Evolutionary conservation across 2,797 vertebrate species (phyloP).

Genomic region (Carduelis carduelis): DNA sequence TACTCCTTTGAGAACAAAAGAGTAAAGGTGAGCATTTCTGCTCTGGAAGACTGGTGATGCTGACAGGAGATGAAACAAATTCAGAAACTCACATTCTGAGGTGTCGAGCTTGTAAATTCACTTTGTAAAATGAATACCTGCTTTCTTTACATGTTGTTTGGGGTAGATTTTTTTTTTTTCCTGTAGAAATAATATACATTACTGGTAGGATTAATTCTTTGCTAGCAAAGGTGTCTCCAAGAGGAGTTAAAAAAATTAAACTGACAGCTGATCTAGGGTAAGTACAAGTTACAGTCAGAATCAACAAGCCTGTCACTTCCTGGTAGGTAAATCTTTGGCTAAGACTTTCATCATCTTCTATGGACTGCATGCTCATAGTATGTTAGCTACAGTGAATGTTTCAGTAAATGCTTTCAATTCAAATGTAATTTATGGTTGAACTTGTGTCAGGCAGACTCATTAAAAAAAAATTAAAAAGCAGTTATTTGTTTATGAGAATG

Average conservation of each 20-base stretch:
- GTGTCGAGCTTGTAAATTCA: not conserved
- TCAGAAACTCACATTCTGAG: not conserved
- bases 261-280: constrained; percentile 89
- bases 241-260: constrained; percentile 80
- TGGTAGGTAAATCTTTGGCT: constrained; percentile 82
- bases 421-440: not conserved
- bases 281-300: constrained; percentile 86
- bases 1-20: not conserved
- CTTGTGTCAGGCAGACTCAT: constrained; percentile 32
- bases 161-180: constrained; percentile 29
- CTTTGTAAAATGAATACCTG: constrained; percentile 10
- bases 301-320: constrained; percentile 79
- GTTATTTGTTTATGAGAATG: not conserved
- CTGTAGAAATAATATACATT: constrained; percentile 59
- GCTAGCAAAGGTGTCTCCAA: constrained; percentile 76
- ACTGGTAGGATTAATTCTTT: constrained; percentile 76
- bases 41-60: not conserved
- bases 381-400: constrained; percentile 22
- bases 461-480: not conserved
- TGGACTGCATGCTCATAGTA: constrained; percentile 74
- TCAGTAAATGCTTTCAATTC: constrained; percentile 33
- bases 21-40: not conserved
- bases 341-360: constrained; percentile 57
- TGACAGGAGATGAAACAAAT: not conserved
- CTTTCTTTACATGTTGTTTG: constrained; percentile 30